A percentile compares a stretch with the other conserved stretches of the same genome.
These are phyloP conservation scores for Gymnothorax reevesii DNA, from an alignment of 2,797 vertebrate species.

Conservation along the genomic window DNA sequence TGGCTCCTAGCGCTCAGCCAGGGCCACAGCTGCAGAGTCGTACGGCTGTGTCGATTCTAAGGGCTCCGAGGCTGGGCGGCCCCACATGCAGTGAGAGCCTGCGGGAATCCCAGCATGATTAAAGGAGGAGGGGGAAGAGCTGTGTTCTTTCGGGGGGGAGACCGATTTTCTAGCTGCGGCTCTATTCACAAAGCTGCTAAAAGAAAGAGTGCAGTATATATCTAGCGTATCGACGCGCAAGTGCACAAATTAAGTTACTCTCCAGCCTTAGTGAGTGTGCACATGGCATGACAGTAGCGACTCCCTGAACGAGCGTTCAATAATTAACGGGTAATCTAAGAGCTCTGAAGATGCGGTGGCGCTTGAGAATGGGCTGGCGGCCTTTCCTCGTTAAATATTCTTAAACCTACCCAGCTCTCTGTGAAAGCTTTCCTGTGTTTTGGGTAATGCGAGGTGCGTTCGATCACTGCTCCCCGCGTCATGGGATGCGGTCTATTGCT, in stretches of 20 bases:
- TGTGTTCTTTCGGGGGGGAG: background rate
- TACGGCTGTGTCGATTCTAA: too few species aligned
- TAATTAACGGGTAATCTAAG: background rate
- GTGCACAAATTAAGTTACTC: background rate
- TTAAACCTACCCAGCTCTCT: background rate
- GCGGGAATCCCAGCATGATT: too few species aligned
- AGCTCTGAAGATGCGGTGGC: background rate
- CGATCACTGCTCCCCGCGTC: conserved; percentile 97
- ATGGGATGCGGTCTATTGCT: conserved; percentile 99
- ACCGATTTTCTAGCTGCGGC: too few species aligned
- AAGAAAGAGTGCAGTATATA: background rate
- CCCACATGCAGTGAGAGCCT: too few species aligned
- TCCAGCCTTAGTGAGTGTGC: background rate
- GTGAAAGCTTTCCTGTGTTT: conserved; percentile 87
- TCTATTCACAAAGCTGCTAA: background rate
- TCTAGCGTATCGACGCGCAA: background rate
- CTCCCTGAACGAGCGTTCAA: background rate
- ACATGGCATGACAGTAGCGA: background rate
- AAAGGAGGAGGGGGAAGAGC: too few species aligned
- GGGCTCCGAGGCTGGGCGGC: too few species aligned
- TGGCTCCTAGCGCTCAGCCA: too few species aligned
- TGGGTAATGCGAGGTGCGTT: conserved; percentile 96
- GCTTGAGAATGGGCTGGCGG: background rate
- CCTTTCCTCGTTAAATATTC: background rate
- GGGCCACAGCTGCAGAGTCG: too few species aligned